Evolutionary conservation across 2,113 vertebrate genomes (phyloP), one percentile per base, ranked within the genome.

Genomic region (Hippocampus mohnikei): DNA sequence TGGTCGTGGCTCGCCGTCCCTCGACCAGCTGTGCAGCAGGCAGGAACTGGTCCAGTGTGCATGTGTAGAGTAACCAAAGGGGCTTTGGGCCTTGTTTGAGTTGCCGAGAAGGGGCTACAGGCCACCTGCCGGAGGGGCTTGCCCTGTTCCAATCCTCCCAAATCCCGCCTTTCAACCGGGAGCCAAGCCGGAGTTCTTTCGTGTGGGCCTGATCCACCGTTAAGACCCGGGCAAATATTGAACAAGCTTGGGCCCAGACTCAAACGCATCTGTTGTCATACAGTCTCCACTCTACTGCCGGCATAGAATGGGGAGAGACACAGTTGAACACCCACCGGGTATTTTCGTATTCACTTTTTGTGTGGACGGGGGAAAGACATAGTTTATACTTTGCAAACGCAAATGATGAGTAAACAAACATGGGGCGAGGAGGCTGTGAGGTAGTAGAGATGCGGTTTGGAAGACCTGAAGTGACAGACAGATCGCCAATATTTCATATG

Each of bases 181-280:
- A 85, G 88, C 90, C 88, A 91, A 91, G 80, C 82, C 75, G 72
- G 73, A 74, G 74, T 67, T 81, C 83, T 88, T 88, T 89, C 88
- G 84, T 87, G 85, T 83, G 89, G 85, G 79, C 75, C 77, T 90
- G 87, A 91, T 88, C 88, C 86, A 82, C 68, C 52, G 29, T 83
- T 87, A 89, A 91, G 88, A 81, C 88, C 40, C 70, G 59, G 29
- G 87, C 77, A 91, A 90, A 91, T 86, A 88, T 89, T 89, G 85
- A 90, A 81, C 79, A 81, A 85, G 84, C 71, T 81, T 84, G 62
- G 69, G 82, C 81, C 85, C 85, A 89, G 81, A 85, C 84, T 85
- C 87, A 78, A 82, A 86, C 89, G 84, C 88, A 89, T 91, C 89
- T 91, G 89, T 82, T 88, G 82, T 86, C 85, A 81, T 87, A 73